Evolutionary conservation across 1,140 invertebrate genomes (phyloP).

Genomic region (Battus philenor): DNA sequence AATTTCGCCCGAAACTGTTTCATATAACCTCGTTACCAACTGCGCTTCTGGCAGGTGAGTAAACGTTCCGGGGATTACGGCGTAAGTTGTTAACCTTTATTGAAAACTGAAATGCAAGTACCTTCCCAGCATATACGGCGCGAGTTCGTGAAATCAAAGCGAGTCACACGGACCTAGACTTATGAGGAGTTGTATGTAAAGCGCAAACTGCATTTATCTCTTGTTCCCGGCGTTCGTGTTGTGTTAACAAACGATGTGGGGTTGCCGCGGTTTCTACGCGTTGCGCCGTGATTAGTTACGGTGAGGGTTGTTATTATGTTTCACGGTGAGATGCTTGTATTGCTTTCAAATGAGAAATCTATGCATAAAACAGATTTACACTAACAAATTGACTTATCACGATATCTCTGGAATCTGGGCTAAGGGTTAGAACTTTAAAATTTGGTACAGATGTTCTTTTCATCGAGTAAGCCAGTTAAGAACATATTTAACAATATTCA

Average conservation of each 20-base stretch:
- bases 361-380: too few relatives aligned
- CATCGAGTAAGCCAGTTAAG: too few relatives aligned
- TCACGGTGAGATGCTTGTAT: too few relatives aligned
- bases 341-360: too few relatives aligned
- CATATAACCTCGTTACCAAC: constrained; percentile 59
- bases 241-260: neutral
- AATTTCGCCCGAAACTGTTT: constrained; percentile 55
- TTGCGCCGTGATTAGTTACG: too few relatives aligned
- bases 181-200: neutral
- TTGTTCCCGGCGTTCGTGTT: neutral
- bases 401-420: too few relatives aligned
- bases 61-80: constrained; percentile 14
- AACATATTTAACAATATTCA: too few relatives aligned
- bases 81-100: constrained; percentile 16
- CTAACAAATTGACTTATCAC: too few relatives aligned
- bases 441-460: too few relatives aligned
- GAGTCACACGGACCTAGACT: neutral
- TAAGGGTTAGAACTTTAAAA: too few relatives aligned
- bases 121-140: neutral
- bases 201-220: neutral
- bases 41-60: constrained; percentile 16
- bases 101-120: constrained; percentile 14
- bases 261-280: neutral
- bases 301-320: too few relatives aligned
- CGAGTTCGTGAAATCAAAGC: neutral